Evolutionary conservation across 2,888 invertebrate genomes (phyloP).

Genomic region (Trichogramma dendrolimi): DNA sequence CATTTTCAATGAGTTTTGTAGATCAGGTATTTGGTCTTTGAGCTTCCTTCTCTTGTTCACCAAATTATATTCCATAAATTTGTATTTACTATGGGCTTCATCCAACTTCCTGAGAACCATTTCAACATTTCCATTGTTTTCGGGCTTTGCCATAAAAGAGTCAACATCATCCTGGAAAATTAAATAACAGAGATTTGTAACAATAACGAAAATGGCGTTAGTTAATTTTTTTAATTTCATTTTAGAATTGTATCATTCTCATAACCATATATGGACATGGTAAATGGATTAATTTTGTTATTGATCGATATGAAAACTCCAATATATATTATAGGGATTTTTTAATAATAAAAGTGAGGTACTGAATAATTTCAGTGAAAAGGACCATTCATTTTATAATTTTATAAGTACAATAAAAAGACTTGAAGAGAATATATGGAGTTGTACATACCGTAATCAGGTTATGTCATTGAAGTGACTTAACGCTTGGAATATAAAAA

Average conservation of each 20-base stretch:
- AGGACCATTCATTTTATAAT: background rate
- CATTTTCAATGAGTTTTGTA: conserved; percentile 86
- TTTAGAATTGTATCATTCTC: conserved; percentile 22
- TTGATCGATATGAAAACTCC: background rate
- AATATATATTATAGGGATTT: background rate
- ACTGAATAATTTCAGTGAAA: background rate
- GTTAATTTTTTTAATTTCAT: background rate
- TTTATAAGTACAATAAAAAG: background rate
- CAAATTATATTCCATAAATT: conserved; percentile 93
- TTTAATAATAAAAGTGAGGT: background rate
- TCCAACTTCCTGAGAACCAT: conserved; percentile 81
- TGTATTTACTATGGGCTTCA: conserved; percentile 93
- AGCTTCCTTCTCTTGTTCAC: conserved; percentile 80
- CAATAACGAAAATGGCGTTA: background rate
- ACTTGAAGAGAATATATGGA: too few species aligned
- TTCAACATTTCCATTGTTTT: conserved; percentile 79
- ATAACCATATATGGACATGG: conserved; percentile 39
- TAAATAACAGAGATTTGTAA: background rate
- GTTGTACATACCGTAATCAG: too few species aligned
- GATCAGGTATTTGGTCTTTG: conserved; percentile 89
- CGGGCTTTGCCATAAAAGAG: conserved; percentile 79
- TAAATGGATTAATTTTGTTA: conserved; percentile 4
- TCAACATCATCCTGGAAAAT: conserved; percentile 86
- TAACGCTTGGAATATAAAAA: too few species aligned
- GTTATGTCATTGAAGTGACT: too few species aligned